phyloP scores from a whole-genome alignment of 2,113 vertebrate genomes.

The Andinoacara biseriatus region DNA sequence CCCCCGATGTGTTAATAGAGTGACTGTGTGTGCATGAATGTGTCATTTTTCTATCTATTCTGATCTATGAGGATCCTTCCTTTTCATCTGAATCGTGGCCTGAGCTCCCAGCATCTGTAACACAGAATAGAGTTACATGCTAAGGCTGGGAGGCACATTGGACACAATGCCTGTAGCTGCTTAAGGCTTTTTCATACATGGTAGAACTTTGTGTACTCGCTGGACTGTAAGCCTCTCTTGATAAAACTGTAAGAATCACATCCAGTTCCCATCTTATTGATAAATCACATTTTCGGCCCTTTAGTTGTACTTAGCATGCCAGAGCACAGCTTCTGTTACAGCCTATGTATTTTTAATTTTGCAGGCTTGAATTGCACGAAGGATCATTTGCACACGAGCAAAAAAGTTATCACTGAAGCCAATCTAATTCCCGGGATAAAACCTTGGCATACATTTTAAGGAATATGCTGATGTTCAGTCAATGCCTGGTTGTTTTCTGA shows the following conservation, averaged over 20 bases:
- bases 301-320: conserved; percentile 18
- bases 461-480: not conserved
- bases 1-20: too few species aligned
- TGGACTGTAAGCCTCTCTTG: conserved; percentile 12
- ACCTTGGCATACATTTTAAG: not conserved
- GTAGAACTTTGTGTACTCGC: not conserved
- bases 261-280: conserved; percentile 25
- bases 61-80: too few species aligned
- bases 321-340: conserved; percentile 26
- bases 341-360: conserved; percentile 34
- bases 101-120: not conserved
- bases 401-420: conserved; percentile 20
- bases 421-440: not conserved
- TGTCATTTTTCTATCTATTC: not conserved
- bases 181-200: not conserved
- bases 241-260: conserved; percentile 16
- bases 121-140: not conserved
- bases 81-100: not conserved
- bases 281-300: conserved; percentile 19
- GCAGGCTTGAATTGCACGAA: conserved; percentile 31
- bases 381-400: conserved; percentile 47
- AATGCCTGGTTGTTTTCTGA: not conserved
- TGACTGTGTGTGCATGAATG: too few species aligned
- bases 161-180: not conserved
- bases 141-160: conserved; percentile 4